Evolutionary conservation across 2,888 invertebrate species (phyloP), one percentile per base, ranked within the genome.

Genomic region (Phyllotreta striolata): DNA sequence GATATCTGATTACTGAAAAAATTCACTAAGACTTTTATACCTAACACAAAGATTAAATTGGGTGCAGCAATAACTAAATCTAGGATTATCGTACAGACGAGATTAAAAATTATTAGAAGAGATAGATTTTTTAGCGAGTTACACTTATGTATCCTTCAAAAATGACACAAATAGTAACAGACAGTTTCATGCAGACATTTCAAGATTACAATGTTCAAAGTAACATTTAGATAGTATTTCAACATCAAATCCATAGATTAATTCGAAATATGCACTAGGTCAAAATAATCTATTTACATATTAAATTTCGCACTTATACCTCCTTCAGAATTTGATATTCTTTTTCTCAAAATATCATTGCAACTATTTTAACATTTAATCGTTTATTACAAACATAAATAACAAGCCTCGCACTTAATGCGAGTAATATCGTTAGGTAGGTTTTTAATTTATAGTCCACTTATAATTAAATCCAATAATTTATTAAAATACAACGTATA

Each of bases 21-120:
- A 49, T 34, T 7, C 12, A 49, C 49, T 49, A 49, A 10, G 49
- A 49, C 12, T 35, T 49, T 47, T 3, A 49, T 34, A 47, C 12
- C 34, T 47, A 9, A 47, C 14, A 49, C 34, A 57, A 13, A 39
- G 46, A 41, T 57, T 24, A 24, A 24, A 24, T 24, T 24, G 24
- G 57, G 61, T 64, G 57, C 61, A 60, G 43, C 39, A 38, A 62
- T 40, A 52, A 62, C 62, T 62, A 56, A 62, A 62, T 52, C 62
- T 62, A 62, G 52, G 44, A 56, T 51, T 47, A 57, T 52, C 49
- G 57, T 52, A 43, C 38, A 60, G 54, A 60, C 41, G 54, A 24
- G 52, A 60, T 60, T 57, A 56, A 51, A 62, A 57, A 62, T 49
- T 24, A 62, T 62, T 62, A 62, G 62, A 62, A 62, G 62, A 62